A percentile compares a stretch with the other conserved stretches of the same genome.
Evolutionary conservation across 2,797 vertebrate genomes (phyloP).

Genomic region (Acridotheres tristis): DNA sequence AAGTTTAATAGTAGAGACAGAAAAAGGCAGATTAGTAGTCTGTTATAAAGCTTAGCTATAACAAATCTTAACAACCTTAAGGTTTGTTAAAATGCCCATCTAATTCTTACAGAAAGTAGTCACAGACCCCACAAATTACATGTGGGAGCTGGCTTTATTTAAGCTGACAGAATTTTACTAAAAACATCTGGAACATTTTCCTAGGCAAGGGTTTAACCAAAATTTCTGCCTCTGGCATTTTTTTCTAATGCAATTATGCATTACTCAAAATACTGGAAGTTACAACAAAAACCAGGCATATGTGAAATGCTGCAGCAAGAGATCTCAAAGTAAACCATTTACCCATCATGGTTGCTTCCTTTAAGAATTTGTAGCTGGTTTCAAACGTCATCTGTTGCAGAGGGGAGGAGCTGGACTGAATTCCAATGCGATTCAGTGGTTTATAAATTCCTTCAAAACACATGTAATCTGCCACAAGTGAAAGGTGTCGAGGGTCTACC

Average conservation of each 20-base stretch:
- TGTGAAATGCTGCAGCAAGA: background rate
- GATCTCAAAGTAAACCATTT: background rate
- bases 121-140: background rate
- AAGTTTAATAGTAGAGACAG: background rate
- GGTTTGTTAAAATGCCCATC: background rate
- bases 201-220: background rate
- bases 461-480: constrained; percentile 97
- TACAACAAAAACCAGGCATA: background rate
- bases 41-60: background rate
- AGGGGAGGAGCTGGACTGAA: constrained; percentile 91
- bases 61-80: background rate
- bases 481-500: constrained; percentile 94
- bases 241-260: background rate
- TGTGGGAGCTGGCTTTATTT: constrained; percentile 4
- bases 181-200: constrained; percentile 22
- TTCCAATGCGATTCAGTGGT: constrained; percentile 89
- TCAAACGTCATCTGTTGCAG: constrained; percentile 99
- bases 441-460: constrained; percentile 95
- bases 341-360: constrained; percentile 95
- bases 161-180: constrained; percentile 7
- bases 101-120: background rate
- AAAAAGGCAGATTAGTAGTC: background rate
- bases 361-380: constrained; percentile 95
- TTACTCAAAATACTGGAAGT: background rate
- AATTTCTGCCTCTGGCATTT: background rate